Evolutionary conservation across 2,113 vertebrate species (phyloP), one percentile per base, ranked within the genome.

Genomic region (Caracal caracal): DNA sequence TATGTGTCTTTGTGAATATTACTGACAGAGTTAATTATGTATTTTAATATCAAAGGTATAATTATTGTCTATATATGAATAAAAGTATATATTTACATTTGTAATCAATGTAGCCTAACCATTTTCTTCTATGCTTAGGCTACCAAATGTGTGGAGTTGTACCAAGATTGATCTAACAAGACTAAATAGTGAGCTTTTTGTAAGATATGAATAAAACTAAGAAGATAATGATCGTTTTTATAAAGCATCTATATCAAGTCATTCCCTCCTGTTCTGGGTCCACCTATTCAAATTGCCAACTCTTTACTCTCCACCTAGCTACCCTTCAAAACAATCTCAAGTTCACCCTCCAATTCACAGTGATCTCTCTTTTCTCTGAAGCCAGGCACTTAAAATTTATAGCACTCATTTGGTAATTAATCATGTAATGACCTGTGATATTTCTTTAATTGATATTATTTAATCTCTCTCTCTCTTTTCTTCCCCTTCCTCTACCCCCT

Each of bases 1-100:
- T 47, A 91, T 97, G 80, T 96, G 40, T 56, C 0, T 98, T 98
- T 98, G 76, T 98, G 68, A 98, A 87, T 86, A 95, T 97, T 97
- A 70, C 43, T 93, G 30, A 88, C 11, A 53, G 35, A 30, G 8
- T n/a, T 93, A 51, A n/a, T 92, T 43, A 65, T 51, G 3, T 10
- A 53, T 80, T 95, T 90, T 86, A 56, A 82, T 83, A 93, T 35
- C 43, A 49, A 85, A 91, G 73, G 1, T 63, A 20, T 76, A 10
- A 47, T 83, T 94, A 4, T 56, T 82, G 10, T 26, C 37, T 76
- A 0, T 76, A 87, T 89, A 93, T 85, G 9, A 91, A 89, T 78
- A 43, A 88, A 97, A 82, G 10, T 86, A 66, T 26, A 43, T 35
- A 61, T 61, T 68, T 76, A 71, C 5, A 88, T 30, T 47, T 92